Evolutionary conservation across 30 jellyfish, hydroid and myxozoan genomes (phyloP), one percentile per base, ranked within the genome.

Genomic region (Mastigias papua): DNA sequence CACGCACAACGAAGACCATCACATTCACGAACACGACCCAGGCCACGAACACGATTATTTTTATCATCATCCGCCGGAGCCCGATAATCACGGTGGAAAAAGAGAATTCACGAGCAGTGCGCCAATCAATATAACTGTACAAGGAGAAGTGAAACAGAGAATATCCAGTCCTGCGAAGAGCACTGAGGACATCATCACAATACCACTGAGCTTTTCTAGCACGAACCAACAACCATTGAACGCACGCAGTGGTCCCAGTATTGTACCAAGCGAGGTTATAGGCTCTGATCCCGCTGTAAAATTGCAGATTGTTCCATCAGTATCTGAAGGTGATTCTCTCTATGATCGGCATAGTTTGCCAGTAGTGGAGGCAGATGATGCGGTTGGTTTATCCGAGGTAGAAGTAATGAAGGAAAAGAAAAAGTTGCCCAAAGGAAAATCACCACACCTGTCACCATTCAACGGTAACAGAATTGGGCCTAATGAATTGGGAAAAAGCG

Each of bases 21-120:
- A 76, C 60, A 88, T 81, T 29, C 94, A 91, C 80, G 82, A 78
- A 50, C 97, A 81, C 81, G 93, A 80, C n/a, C 87, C 84, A 25
- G 88, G 90, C 71, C 91, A 74, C 70, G 87, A 82, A 37, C 89
- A 82, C 86, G 95, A 69, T n/a, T 86, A 82, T 33, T 73, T 70
- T 27, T 86, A 75, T 58, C 84, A 65, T 9, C 95, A 80, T 22
- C 97, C 75, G 26, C 97, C 89, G 7, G 96, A 85, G 72, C 84
- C 84, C 11, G 73, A 92, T 73, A 82, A 76, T 77, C 89, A 75
- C 46, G 92, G 81, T 11, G 86, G 78, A 1, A 78, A 86, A 58
- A 61, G 95, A 33, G 97, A 51, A 16, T 57, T n/a, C 65, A 23
- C 7, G 62, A 29, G 76, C 51, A 58, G 42, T 31, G 50, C 81